These are phyloP conservation scores for Benthosema pterotum DNA, from an alignment of 2,797 vertebrate genomes.

Conservation along the genomic window DNA sequence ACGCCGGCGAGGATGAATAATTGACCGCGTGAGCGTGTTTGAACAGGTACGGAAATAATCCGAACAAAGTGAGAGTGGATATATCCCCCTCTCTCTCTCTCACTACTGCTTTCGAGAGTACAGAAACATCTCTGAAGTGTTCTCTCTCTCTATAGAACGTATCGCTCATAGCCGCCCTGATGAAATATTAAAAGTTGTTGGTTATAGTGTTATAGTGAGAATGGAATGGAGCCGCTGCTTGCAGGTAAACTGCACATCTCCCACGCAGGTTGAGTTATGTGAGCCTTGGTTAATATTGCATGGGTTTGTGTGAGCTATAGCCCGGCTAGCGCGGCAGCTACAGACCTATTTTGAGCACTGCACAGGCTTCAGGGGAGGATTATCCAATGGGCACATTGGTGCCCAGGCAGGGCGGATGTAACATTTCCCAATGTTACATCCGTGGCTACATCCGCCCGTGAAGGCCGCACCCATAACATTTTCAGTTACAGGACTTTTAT, in stretches of 20 bases:
- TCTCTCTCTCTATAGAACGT: constrained; percentile 70
- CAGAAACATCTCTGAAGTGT: constrained; percentile 52
- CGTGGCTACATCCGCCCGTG: too few relatives aligned
- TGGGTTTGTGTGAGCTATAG: constrained; percentile 48
- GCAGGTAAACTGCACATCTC: constrained; percentile 63
- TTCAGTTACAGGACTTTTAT: too few relatives aligned
- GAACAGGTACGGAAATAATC: constrained; percentile 94
- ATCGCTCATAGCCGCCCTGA: constrained; percentile 66
- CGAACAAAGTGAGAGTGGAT: constrained; percentile 76
- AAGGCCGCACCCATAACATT: too few relatives aligned
- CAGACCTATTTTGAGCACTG: too few relatives aligned
- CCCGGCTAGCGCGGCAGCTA: too few relatives aligned
- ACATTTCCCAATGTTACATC: too few relatives aligned
- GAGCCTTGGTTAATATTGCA: constrained; percentile 77
- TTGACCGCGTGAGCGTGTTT: constrained; percentile 86
- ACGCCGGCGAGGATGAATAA: constrained; percentile 83
- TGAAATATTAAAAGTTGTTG: constrained; percentile 87
- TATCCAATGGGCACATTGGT: too few relatives aligned
- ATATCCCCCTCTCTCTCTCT: too few relatives aligned
- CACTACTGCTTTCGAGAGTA: constrained; percentile 9
- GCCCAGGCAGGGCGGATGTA: too few relatives aligned
- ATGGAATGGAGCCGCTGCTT: constrained; percentile 43
- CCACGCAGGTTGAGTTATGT: constrained; percentile 77
- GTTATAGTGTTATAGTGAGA: constrained; percentile 65
- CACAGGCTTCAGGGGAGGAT: too few relatives aligned